A percentile compares a stretch with the other conserved stretches of the same genome.
phyloP scores from a whole-genome alignment of 2,888 invertebrate species.

The Coleophora flavipennella region DNA sequence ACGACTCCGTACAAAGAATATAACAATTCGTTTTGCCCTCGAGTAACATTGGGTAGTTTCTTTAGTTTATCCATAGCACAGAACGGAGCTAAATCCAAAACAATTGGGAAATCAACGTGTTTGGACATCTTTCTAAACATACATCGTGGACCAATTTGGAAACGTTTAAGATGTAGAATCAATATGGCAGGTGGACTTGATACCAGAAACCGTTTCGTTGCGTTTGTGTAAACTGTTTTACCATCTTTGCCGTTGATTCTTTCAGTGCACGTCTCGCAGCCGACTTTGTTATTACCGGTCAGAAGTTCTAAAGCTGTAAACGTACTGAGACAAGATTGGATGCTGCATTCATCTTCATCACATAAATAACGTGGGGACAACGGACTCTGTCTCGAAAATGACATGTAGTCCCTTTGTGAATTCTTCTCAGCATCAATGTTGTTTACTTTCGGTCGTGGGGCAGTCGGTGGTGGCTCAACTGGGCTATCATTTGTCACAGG shows the following conservation, averaged over 20 bases:
- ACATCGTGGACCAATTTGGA: constrained; percentile 84
- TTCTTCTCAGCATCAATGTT: constrained; percentile 42
- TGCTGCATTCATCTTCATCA: constrained; percentile 85
- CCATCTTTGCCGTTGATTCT: constrained; percentile 78
- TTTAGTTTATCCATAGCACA: constrained; percentile 80
- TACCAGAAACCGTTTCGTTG: constrained; percentile 88
- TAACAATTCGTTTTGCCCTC: constrained; percentile 78
- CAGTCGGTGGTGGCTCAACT: constrained; percentile 27
- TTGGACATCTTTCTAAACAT: constrained; percentile 88
- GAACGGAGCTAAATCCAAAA: constrained; percentile 92
- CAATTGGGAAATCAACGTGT: constrained; percentile 88
- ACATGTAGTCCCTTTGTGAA: constrained; percentile 36
- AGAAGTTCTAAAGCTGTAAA: constrained; percentile 93
- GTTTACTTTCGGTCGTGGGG: constrained; percentile 38
- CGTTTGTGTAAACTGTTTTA: constrained; percentile 84
- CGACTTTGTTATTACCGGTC: constrained; percentile 93
- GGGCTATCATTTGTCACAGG: constrained; percentile 31
- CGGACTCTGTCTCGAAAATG: constrained; percentile 55
- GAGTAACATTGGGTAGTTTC: constrained; percentile 73
- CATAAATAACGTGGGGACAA: constrained; percentile 79
- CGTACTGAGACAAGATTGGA: constrained; percentile 92
- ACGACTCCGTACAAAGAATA: constrained; percentile 97
- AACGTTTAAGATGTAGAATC: constrained; percentile 95
- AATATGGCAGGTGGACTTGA: constrained; percentile 94
- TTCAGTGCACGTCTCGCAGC: constrained; percentile 91